These are phyloP conservation scores for Rhinolophus ferrumequinum DNA, from an alignment of 2,113 vertebrate genomes.

Conservation along the genomic window DNA sequence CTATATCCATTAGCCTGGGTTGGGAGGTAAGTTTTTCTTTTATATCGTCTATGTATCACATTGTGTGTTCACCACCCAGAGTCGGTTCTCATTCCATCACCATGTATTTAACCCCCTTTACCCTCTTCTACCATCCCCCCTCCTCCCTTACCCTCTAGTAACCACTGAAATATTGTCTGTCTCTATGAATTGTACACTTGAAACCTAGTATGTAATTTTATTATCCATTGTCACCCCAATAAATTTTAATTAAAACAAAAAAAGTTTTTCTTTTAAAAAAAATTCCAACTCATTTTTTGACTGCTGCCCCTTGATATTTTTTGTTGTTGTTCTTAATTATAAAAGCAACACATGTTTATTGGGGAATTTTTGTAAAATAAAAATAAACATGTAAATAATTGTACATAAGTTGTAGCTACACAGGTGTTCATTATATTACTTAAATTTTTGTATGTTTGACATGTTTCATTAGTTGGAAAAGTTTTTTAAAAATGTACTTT, in stretches of 20 bases:
- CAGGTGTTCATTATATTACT: background rate
- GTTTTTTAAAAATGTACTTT: background rate
- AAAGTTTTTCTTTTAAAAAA: background rate
- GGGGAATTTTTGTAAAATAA: background rate
- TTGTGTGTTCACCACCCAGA: no score
- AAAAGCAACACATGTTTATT: background rate
- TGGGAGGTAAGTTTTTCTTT: background rate
- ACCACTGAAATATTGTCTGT: no score
- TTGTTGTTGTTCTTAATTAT: background rate
- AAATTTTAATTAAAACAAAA: no score
- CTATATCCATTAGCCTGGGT: background rate
- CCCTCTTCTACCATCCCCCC: no score
- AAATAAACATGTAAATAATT: background rate
- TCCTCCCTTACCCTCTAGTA: no score
- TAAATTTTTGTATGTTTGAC: background rate
- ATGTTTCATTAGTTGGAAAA: background rate
- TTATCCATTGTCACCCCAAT: no score
- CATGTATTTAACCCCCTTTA: no score
- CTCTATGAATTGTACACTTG: no score
- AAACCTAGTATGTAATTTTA: no score
- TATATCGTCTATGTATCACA: no score
- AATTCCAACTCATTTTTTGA: background rate
- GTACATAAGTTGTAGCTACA: background rate
- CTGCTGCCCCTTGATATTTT: rapidly evolving
- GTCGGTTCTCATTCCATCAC: no score